Base-by-base conservation (phyloP, 2,797 vertebrate genomes). In the Dendrocincla fuliginosa region DNA sequence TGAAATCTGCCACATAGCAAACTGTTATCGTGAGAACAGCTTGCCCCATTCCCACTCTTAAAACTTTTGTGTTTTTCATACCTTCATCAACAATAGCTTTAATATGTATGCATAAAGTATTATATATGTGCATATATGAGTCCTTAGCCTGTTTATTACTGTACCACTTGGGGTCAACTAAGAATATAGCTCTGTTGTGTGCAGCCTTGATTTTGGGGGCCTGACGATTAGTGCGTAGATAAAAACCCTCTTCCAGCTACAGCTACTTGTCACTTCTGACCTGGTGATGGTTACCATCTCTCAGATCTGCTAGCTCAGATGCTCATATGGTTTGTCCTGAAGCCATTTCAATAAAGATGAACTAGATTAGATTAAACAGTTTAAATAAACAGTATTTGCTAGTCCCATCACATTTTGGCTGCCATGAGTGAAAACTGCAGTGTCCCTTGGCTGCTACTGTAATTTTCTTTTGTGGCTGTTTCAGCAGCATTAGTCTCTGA, bases 391-490 rank as follows among this genome's bases (percentile, higher is more conserved):
- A 32, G 4, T 61, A 16, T 91, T 87, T 86, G 91, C 61, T 78
- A 90, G 75, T 84, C 37, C 53, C 13, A 37, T 92, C 73, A 81
- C 53, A 75, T 57, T 88, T 95, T 68, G 55, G 24, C 82, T 84
- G 59, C 28, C 55, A 1, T 56, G 76, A 94, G 47, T 90, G 73
- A 93, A 84, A 93, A 69, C n/a, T 83, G 15, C 35, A 23, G 27
- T 80, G 57, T 89, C 71, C 61, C 37, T 80, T 91, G 64, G 55
- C 63, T 93, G 76, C 59, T 91, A 71, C 82, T 75, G 73, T 92
- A 74, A 78, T 93, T 95, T 94, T 95, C 46, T 94, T 96, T 77
- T 89, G 68, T 92, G 84, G 22, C 49, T 88, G 69, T 87, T 93
- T 53, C 61, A 85, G 60, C 41, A 78, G 89, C 74, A 87, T 88